These are phyloP conservation scores for Pterois miles DNA, from an alignment of 2,797 vertebrate genomes.

Conservation along the genomic window DNA sequence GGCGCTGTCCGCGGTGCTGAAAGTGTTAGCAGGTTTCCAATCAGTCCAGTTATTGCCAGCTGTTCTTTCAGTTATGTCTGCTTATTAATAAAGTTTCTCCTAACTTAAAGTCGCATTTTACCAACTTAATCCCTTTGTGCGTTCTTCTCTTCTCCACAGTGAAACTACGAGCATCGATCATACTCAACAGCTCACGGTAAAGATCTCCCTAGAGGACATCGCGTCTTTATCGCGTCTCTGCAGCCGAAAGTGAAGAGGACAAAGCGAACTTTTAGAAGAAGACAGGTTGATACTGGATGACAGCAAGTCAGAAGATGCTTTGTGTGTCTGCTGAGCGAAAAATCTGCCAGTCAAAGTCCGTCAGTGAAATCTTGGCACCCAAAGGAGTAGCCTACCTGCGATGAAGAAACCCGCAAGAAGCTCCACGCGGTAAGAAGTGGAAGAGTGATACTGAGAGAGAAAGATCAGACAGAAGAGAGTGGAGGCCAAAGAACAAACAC, in stretches of 20 bases:
- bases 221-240: background rate
- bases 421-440: conserved; percentile 59
- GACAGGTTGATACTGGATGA: background rate
- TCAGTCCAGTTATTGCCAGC: background rate
- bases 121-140: background rate
- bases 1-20: conserved; percentile 77
- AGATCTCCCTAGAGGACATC: conserved; percentile 19
- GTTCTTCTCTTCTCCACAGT: conserved; percentile 33
- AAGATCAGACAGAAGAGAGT: conserved; percentile 23
- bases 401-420: conserved; percentile 48
- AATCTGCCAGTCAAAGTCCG: conserved; percentile 35
- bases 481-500: conserved; percentile 44
- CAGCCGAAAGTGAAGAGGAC: background rate
- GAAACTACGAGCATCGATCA: background rate
- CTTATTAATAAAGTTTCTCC: conserved; percentile 15
- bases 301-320: conserved; percentile 43
- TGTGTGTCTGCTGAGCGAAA: conserved; percentile 2
- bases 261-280: background rate
- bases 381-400: conserved; percentile 29
- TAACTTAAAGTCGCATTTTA: background rate
- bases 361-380: conserved; percentile 22
- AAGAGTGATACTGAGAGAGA: conserved; percentile 1
- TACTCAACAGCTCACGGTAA: background rate
- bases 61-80: background rate
- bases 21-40: background rate